Conservation (phyloP, 2,797 vertebrate genomes). For the Neosalanx taihuensis region DNA sequence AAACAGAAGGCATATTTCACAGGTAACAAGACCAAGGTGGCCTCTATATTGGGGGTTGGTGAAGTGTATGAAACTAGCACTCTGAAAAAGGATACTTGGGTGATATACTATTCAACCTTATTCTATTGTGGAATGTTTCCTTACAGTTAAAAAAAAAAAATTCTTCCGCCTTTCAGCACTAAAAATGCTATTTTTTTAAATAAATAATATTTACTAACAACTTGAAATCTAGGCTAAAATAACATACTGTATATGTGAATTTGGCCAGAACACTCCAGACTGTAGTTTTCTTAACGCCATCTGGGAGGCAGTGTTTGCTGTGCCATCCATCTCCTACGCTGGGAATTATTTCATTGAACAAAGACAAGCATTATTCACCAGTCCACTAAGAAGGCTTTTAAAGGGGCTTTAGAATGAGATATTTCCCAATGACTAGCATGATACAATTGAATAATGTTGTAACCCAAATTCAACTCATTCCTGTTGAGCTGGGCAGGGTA, state of each 20-base stretch:
- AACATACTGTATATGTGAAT: not conserved
- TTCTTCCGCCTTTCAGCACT: not conserved
- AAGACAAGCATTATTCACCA: slow-evolving; percentile 19
- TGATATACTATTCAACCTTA: not conserved
- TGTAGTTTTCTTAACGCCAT: slow-evolving; percentile 7
- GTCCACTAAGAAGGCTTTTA: not conserved
- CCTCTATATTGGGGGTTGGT: slow-evolving; percentile 53
- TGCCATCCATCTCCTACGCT: not conserved
- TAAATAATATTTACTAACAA: not conserved
- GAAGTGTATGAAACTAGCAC: slow-evolving; percentile 67
- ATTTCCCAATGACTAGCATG: slow-evolving; percentile 10
- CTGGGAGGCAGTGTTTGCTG: slow-evolving; percentile 30
- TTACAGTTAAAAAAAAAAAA: not conserved
- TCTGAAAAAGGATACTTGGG: slow-evolving; percentile 50
- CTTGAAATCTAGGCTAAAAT: no score
- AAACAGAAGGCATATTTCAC: slow-evolving; percentile 66
- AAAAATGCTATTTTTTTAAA: not conserved
- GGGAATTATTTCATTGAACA: slow-evolving; percentile 6
- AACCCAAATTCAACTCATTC: not conserved
- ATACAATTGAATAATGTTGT: slow-evolving; percentile 8
- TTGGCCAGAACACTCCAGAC: not conserved
- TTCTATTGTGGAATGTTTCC: not conserved
- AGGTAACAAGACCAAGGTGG: slow-evolving; percentile 65
- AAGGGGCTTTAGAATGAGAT: not conserved
- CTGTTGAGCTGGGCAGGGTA: slow-evolving; percentile 30